Evolutionary conservation across 1,140 invertebrate genomes (phyloP).

Genomic region (Chrysopa pallens): DNA sequence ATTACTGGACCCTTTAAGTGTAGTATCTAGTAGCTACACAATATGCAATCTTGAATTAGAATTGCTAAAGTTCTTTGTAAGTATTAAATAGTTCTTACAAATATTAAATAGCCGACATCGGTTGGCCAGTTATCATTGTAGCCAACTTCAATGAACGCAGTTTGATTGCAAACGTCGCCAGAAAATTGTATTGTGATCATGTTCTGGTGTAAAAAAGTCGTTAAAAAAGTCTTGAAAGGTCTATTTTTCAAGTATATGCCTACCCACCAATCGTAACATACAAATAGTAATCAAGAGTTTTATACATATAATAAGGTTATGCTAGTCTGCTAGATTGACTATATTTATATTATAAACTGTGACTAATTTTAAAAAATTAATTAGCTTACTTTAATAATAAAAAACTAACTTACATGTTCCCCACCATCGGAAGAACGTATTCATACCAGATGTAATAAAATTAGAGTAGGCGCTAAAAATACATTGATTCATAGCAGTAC

Average conservation of each 20-base stretch:
- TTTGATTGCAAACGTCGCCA: not conserved
- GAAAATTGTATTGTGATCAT: not conserved
- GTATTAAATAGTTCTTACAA: not conserved
- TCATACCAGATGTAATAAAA: too few species aligned
- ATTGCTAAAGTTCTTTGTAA: not conserved
- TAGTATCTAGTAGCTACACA: not conserved
- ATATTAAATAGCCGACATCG: not conserved
- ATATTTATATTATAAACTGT: not conserved
- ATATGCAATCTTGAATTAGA: not conserved
- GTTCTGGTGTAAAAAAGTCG: not conserved
- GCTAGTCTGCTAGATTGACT: not conserved
- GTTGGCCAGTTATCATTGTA: not conserved
- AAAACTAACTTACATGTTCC: constrained; percentile 21
- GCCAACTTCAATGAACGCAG: not conserved
- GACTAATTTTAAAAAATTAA: constrained; percentile 2
- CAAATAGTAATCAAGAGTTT: not conserved
- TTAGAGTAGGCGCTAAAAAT: constrained; percentile 15
- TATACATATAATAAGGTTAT: not conserved
- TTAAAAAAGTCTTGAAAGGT: not conserved
- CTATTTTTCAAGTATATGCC: too few species aligned
- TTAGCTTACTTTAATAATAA: constrained; percentile 2
- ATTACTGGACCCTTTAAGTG: too few species aligned
- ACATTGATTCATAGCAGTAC: constrained; percentile 18
- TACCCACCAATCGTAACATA: not conserved
- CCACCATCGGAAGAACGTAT: constrained; percentile 30